phyloP scores from a whole-genome alignment of 2,113 vertebrate genomes.

The Podiceps cristatus region DNA sequence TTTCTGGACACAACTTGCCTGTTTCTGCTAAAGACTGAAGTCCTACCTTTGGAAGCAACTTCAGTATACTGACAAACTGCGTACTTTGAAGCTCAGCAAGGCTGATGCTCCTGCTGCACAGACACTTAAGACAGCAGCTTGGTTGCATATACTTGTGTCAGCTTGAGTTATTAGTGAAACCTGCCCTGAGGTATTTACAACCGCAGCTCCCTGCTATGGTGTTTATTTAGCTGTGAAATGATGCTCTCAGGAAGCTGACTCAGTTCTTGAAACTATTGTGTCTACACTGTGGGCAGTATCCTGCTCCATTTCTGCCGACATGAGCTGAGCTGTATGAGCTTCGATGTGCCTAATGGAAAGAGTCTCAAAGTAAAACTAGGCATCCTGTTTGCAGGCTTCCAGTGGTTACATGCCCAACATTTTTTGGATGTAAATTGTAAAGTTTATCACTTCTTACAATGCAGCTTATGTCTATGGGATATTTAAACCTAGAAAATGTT shows the following conservation, averaged over 20 bases:
- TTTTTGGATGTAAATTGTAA: neutral
- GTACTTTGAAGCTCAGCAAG: neutral
- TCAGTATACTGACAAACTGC: neutral
- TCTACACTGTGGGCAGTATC: neutral
- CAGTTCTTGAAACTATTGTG: neutral
- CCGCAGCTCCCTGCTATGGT: neutral
- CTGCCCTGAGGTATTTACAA: neutral
- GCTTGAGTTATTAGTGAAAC: neutral
- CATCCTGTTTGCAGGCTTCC: neutral
- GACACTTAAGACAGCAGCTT: neutral
- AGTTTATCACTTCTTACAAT: neutral
- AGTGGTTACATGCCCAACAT: rapidly evolving
- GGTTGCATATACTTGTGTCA: neutral
- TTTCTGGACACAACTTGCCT: neutral
- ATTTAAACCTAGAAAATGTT: neutral
- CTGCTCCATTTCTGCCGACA: neutral
- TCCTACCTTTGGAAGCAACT: neutral
- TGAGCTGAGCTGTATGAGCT: neutral
- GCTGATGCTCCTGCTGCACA: neutral
- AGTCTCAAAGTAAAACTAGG: neutral
- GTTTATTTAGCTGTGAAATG: constrained; percentile 29
- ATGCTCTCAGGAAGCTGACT: constrained; percentile 25
- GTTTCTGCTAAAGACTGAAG: neutral
- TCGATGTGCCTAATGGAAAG: neutral
- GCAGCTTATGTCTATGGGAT: neutral